Base-by-base conservation (phyloP, 2,888 invertebrate species). In the Synanthedon myopaeformis region DNA sequence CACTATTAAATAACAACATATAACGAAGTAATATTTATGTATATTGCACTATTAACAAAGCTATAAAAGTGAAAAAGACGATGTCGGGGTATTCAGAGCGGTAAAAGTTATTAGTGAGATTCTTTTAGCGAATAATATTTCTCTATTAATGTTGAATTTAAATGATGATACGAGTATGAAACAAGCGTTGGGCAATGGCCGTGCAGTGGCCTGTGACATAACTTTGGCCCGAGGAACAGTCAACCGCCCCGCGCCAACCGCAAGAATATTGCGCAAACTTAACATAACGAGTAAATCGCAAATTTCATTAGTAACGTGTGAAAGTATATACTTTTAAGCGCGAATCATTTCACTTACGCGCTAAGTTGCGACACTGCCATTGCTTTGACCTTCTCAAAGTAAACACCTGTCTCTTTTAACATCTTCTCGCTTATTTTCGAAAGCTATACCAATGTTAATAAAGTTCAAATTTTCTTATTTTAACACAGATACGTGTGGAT, bases 251-350 rank as follows among this genome's bases (percentile, higher is more conserved):
- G 13, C 13, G 13, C 45, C 35, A 35, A 35, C 35, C 35, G 35
- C 35, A 35, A 35, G 3, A 35, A 35, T 35, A 45, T 45, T 45
- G 45, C 13, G 45, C 45, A 45, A 45, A 45, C 45, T n/a, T 5
- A n/a, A 14, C 45, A 45, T 45, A 45, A 12, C 45, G n/a, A 6
- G 45, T 49, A 49, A 52, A 53, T 79, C 73, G 76, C 72, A 70
- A 79, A 82, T 81, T 82, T 82, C 82, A 80, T 78, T 82, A 82
- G 77, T 76, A 76, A 74, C 71, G 72, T 69, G 81, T 78, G 82
- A 84, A 83, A 82, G 82, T 35, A 35, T 35, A 35, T 77, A 65
- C 23, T 23, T 23, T 23, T 23, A 23, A 23, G 23, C 63, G 62
- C 75, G 69, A 79, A 75, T 79, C 74, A 76, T 76, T 81, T 76